Percentiles rank a stretch among this genome's conserved stretches.
Conservation (phyloP, 2,888 invertebrate species). For the Helobdella robusta region DNA sequence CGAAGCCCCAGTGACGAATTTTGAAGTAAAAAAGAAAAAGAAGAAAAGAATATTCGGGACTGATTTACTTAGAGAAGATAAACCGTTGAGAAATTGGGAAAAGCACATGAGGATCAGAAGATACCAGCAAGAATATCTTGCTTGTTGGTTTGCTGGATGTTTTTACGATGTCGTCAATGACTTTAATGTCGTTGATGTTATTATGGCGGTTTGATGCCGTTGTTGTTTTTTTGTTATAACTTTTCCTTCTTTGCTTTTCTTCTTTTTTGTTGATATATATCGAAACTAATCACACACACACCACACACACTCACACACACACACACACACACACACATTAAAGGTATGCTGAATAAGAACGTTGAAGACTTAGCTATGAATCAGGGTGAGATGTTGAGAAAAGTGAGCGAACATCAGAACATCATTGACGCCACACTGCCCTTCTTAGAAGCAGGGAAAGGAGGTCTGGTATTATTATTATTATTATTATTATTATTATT, state of each 20-base stretch:
- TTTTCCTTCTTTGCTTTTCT: too few relatives aligned
- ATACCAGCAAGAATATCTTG: slow-evolving; percentile 45
- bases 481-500: neutral
- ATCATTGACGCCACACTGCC: slow-evolving; percentile 48
- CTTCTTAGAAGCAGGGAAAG: slow-evolving; percentile 47
- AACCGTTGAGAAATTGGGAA: slow-evolving; percentile 48
- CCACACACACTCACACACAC: too few relatives aligned
- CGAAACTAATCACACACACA: too few relatives aligned
- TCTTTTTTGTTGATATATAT: too few relatives aligned
- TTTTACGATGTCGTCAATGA: slow-evolving; percentile 11
- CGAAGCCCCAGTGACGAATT: too few relatives aligned
- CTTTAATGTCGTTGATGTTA: too few relatives aligned
- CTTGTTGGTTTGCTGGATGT: slow-evolving; percentile 38
- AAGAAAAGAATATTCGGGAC: too few relatives aligned
- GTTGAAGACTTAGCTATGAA: slow-evolving; percentile 47
- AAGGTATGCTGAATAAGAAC: slow-evolving; percentile 43
- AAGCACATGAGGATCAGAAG: slow-evolving; percentile 45
- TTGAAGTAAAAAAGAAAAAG: too few relatives aligned
- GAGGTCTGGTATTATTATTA: slow-evolving; percentile 41
- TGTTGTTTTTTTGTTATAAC: too few relatives aligned
- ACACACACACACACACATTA: too few relatives aligned
- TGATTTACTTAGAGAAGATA: slow-evolving; percentile 42
- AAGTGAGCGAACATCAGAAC: slow-evolving; percentile 44
- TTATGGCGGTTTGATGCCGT: too few relatives aligned
- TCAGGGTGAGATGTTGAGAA: slow-evolving; percentile 43